Percentiles rank a stretch among this genome's conserved stretches.
Evolutionary conservation across 64 coral and sea anemone species (phyloP).

Genomic region (Stichodactyla mertensii): DNA sequence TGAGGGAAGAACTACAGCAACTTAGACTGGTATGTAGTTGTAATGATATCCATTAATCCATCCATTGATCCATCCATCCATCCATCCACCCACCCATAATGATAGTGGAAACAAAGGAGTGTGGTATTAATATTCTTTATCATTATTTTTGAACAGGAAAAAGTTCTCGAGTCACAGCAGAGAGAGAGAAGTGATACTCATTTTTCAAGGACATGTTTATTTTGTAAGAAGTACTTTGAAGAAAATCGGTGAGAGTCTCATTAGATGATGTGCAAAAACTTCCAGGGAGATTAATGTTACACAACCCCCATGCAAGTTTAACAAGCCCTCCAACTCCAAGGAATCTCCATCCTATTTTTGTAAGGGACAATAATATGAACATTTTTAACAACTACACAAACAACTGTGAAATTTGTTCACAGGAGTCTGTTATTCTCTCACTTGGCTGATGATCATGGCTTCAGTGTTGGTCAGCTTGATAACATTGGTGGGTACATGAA

Average conservation of each 20-base stretch:
- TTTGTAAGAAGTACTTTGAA: constrained; percentile 87
- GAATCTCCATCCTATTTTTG: too few species aligned
- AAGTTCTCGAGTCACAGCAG: constrained; percentile 75
- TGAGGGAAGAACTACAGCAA: constrained; percentile 70
- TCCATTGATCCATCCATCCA: too few species aligned
- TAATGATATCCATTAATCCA: too few species aligned
- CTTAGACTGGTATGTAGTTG: constrained; percentile 62
- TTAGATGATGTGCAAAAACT: not conserved
- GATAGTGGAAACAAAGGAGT: too few species aligned
- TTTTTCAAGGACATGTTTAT: constrained; percentile 91
- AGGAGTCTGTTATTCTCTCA: constrained; percentile 56
- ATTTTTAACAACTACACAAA: too few species aligned
- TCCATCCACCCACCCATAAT: too few species aligned
- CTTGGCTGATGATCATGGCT: constrained; percentile 62
- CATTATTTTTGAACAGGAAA: constrained; percentile 38
- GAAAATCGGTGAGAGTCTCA: constrained; percentile 64
- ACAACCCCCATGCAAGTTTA: too few species aligned
- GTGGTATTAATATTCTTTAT: not conserved
- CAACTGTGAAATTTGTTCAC: not conserved
- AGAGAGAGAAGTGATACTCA: constrained; percentile 71
- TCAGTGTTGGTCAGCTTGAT: constrained; percentile 75
- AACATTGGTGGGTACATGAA: constrained; percentile 43
- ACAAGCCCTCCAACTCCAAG: too few species aligned
- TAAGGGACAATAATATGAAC: too few species aligned
- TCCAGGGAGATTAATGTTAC: not conserved